A percentile compares a stretch with the other conserved stretches of the same genome.
phyloP scores from a whole-genome alignment of 2,113 vertebrate species.

The Macrotis lagotis region DNA sequence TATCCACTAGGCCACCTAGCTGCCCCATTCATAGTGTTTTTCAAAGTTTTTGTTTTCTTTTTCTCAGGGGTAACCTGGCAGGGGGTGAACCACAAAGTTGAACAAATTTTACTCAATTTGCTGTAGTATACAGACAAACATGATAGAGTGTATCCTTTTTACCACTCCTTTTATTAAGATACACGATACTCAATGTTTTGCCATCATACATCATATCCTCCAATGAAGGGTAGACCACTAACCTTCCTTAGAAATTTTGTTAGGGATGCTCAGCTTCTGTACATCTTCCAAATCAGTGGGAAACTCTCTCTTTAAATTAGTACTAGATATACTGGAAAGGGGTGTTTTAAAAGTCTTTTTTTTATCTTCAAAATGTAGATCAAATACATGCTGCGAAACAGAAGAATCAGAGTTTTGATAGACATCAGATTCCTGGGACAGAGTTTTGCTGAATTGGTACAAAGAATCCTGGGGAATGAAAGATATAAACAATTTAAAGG shows the following conservation, averaged over 20 bases:
- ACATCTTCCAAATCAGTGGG: constrained; percentile 79
- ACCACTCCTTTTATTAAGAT: not conserved
- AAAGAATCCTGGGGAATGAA: constrained; percentile 81
- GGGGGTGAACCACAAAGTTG: not conserved
- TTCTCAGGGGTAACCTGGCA: too few relatives aligned
- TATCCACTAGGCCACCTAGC: too few relatives aligned
- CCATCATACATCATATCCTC: not conserved
- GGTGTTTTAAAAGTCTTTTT: constrained; percentile 85
- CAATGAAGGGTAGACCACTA: constrained; percentile 46
- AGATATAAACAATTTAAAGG: constrained; percentile 30
- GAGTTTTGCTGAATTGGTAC: constrained; percentile 84
- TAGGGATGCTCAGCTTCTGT: constrained; percentile 76
- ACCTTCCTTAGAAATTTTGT: constrained; percentile 90
- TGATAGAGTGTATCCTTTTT: not conserved
- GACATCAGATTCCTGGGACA: constrained; percentile 78
- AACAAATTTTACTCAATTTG: not conserved
- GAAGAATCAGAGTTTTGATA: constrained; percentile 77
- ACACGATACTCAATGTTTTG: not conserved
- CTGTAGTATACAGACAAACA: not conserved
- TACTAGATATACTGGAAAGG: constrained; percentile 83
- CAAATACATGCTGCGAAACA: constrained; percentile 76
- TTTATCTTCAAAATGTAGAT: constrained; percentile 80
- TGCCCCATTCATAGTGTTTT: not conserved
- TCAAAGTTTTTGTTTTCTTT: not conserved
- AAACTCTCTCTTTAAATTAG: constrained; percentile 89